Base-by-base conservation (phyloP, 2,797 vertebrate genomes). In the Argentina silus region DNA sequence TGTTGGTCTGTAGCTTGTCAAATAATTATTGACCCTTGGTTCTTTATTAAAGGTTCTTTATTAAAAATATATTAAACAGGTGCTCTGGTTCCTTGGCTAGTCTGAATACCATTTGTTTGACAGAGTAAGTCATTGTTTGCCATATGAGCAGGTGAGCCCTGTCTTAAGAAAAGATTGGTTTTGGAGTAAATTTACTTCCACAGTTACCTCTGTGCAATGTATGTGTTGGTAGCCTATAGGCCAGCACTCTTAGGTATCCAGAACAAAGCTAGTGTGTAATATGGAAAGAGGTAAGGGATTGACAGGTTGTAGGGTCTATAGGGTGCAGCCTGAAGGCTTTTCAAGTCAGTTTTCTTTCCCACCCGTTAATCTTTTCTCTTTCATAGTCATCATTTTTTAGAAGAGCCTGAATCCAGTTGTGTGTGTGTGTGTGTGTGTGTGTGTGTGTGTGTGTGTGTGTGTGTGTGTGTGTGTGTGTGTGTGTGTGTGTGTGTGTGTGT, bases 61-160 rank as follows among this genome's bases (percentile, higher is more conserved):
- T 21, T 1, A 57, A 19, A 55, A 7, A 0, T 8, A n/a, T 83
- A 83, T 85, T 63, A 85, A 60, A 62, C 82, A 85, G 77, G 79
- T 90, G 84, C 48, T 70, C 59, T 3, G 55, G 69, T 63, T 67
- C 56, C 59, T n/a, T 62, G 12, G 1, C n/a, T 44, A n/a, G 51
- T 45, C 72, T 70, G 27, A 43, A 15, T 50, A 70, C 44, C 23
- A 63, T 70, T 67, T 8, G 27, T 7, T 72, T 51, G 50, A 85
- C 85, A 89, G 81, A 89, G 80, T 77, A 78, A 75, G 68, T 65
- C 62, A 51, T 69, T 87, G 85, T 77, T 89, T 79, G 78, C 75
- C 27, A 74, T 50, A 45, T 53, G 69, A 51, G 51, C 76, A 82
- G 82, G 76, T 79, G 76, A 79, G 60, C 11, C 9, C 23, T 70